phyloP scores from a whole-genome alignment of 2,113 vertebrate species.

The Gadus macrocephalus region DNA sequence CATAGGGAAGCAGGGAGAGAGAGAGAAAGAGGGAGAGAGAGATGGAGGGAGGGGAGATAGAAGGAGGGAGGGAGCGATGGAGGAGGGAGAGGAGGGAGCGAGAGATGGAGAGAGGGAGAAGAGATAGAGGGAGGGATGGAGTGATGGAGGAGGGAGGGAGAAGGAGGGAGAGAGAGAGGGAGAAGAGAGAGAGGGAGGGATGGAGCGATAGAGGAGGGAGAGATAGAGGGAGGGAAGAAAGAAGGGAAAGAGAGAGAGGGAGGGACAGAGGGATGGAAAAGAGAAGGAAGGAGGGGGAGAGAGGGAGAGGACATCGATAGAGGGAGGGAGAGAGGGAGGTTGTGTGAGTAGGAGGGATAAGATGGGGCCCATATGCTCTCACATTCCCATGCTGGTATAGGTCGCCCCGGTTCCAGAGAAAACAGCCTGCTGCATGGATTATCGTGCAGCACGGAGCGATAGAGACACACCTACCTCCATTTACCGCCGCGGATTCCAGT shows the following conservation, averaged over 20 bases:
- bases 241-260: neutral
- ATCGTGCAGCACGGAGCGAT: constrained; percentile 53
- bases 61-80: no score
- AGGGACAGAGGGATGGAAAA: neutral
- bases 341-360: constrained; percentile 46
- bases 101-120: no score
- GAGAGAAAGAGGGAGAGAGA: no score
- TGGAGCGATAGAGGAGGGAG: neutral
- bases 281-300: neutral
- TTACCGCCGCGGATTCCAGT: constrained; percentile 53
- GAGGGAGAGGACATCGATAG: neutral
- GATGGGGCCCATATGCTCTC: constrained; percentile 49
- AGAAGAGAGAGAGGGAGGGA: neutral
- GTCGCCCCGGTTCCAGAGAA: constrained; percentile 53
- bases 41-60: no score
- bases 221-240: no score
- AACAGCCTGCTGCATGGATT: constrained; percentile 52
- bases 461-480: constrained; percentile 37
- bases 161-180: no score
- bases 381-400: constrained; percentile 43
- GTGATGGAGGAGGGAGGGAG: no score
- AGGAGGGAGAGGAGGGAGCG: no score
- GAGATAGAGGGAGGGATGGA: no score
- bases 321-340: constrained; percentile 26
- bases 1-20: no score